Percentiles rank a stretch among this genome's conserved stretches.
Conservation (phyloP, 2,113 vertebrate genomes). For the Engraulis encrasicolus region DNA sequence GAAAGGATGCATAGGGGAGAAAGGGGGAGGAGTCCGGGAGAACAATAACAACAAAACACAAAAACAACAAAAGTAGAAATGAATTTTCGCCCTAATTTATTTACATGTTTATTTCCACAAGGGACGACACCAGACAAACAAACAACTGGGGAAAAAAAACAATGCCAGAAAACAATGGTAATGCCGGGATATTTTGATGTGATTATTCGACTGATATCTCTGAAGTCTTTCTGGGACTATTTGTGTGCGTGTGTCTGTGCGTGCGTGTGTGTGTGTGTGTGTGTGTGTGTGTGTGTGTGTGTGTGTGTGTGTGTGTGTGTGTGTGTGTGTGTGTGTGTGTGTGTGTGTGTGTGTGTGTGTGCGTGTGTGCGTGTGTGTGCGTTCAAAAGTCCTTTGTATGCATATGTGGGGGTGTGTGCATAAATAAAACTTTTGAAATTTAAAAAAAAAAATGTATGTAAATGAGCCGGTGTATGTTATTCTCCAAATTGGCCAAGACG, state of each 20-base stretch:
- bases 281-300: conserved; percentile 19
- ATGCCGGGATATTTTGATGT: not conserved
- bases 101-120: not conserved
- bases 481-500: not conserved
- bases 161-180: conserved; percentile 10
- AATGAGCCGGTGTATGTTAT: not conserved
- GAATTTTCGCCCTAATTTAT: conserved; percentile 13
- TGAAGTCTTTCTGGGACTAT: conserved; percentile 18
- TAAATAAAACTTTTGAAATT: not conserved
- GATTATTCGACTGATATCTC: conserved; percentile 9
- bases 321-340: not conserved
- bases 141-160: not conserved
- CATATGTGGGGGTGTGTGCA: not conserved
- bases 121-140: conserved; percentile 8
- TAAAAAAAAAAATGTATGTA: not conserved
- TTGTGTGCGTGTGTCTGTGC: not conserved
- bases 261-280: not conserved
- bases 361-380: not conserved
- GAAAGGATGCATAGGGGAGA: not conserved
- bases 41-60: conserved; percentile 2
- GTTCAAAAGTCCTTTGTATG: not conserved
- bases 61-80: conserved; percentile 3
- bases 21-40: not conserved
- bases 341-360: not conserved
- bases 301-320: conserved; percentile 15